These are phyloP conservation scores for Drosophila setosimentum DNA, from an alignment of 2,888 invertebrate species.

Conservation along the genomic window DNA sequence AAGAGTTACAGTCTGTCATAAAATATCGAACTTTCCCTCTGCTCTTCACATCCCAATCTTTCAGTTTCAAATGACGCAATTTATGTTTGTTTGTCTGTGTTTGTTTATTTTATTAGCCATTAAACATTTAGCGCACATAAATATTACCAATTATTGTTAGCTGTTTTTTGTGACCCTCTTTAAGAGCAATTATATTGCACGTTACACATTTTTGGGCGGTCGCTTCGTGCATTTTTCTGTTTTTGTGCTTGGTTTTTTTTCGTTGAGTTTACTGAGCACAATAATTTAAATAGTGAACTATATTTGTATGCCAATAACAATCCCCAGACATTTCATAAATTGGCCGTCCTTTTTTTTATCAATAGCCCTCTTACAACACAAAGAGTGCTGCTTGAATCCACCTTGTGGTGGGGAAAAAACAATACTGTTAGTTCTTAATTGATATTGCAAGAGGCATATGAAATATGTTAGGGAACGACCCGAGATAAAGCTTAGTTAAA, in stretches of 20 bases:
- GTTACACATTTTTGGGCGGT: slow-evolving; percentile 42
- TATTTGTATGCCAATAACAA: slow-evolving; percentile 13
- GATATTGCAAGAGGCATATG: not conserved
- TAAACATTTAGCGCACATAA: slow-evolving; percentile 77
- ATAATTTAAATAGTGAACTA: slow-evolving; percentile 15
- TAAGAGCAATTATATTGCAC: slow-evolving; percentile 48
- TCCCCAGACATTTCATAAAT: not conserved
- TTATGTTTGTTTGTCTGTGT: slow-evolving; percentile 29
- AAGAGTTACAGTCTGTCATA: slow-evolving; percentile 16
- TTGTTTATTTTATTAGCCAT: slow-evolving; percentile 67
- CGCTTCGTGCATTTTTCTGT: not conserved
- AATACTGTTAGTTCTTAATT: not conserved
- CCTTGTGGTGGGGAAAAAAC: not conserved
- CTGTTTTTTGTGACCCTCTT: slow-evolving; percentile 57
- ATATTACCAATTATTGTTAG: slow-evolving; percentile 75
- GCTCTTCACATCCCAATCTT: slow-evolving; percentile 13
- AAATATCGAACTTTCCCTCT: slow-evolving; percentile 51
- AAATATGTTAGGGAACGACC: not conserved
- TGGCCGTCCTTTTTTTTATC: not conserved
- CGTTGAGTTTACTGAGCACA: not conserved
- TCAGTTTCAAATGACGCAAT: slow-evolving; percentile 62
- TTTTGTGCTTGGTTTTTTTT: not conserved
- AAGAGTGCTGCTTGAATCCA: not conserved
- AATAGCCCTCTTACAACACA: not conserved
- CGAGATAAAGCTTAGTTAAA: not conserved